Percentiles rank a stretch among this genome's conserved stretches.
These are phyloP conservation scores for Marmota monax DNA, from an alignment of 2,113 vertebrate genomes.

Conservation along the genomic window DNA sequence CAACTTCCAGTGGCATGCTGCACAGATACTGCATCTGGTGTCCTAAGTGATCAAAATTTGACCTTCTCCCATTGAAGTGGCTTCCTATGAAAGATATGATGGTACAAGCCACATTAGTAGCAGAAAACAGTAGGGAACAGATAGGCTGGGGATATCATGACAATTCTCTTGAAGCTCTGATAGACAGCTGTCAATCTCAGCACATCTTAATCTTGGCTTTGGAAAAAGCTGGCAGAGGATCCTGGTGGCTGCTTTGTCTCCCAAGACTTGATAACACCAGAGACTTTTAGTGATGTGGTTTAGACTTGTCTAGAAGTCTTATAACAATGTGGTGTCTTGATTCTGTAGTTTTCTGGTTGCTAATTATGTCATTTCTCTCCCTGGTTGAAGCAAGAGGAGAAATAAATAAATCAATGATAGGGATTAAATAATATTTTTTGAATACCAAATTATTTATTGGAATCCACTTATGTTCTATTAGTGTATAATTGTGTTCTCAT, in stretches of 20 bases:
- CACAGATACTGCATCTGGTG: too few species aligned
- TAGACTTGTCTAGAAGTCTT: neutral
- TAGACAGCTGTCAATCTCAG: neutral
- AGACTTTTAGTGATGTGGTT: neutral
- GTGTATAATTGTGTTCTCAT: neutral
- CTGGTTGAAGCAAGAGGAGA: neutral
- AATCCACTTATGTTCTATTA: neutral
- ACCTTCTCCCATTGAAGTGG: too few species aligned
- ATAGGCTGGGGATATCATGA: too few species aligned
- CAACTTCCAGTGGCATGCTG: too few species aligned
- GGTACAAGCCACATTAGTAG: too few species aligned
- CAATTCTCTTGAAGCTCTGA: neutral
- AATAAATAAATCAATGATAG: neutral
- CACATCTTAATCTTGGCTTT: neutral
- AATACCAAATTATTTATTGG: too few species aligned
- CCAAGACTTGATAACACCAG: neutral
- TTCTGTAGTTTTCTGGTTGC: neutral
- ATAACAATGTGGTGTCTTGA: neutral
- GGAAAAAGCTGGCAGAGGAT: neutral
- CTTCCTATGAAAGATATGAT: too few species aligned
- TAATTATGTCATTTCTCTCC: neutral
- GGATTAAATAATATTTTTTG: neutral
- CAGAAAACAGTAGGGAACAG: too few species aligned
- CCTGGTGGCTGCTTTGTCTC: neutral
- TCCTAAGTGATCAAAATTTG: too few species aligned